Base-by-base conservation (phyloP, 2,888 invertebrate species). In the Antheraea assamensis region DNA sequence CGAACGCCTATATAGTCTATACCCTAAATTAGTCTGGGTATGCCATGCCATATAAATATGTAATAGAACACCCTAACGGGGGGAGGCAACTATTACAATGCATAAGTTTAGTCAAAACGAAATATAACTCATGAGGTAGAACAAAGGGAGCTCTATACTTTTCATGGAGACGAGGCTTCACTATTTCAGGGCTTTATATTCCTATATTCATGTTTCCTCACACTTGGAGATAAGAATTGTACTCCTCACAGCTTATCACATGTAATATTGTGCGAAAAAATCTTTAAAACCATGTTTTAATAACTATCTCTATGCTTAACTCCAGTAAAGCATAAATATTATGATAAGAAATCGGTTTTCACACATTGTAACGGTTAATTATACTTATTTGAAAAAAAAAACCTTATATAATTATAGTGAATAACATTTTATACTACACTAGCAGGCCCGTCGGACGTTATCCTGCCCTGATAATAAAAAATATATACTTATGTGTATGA, bases 91-190 rank as follows among this genome's bases (percentile, higher is more conserved):
- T 15, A 64, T 64, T 64, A 30, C 15, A 30, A 30, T n/a, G 15
- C 30, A 64, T 30, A 64, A 64, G 31, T 66, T 64, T 66, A 21
- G 21, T 66, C 5, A 66, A 66, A 31, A 66, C 35, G 61, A n/a
- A 66, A 30, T 17, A 31, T 31, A 15, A 4, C 31, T 66, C 30
- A 66, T 31, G 19, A 19, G 66, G 4, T 7, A 35, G 10, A 21
- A 68, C 2, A 35, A 68, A 68, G 17, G 2, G 21, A 68, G 3
- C 0, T 68, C 35, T 24, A 35, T 68, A 35, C 13, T 27, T 30
- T 64, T 64, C 19, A 68, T 35, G 3, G 35, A 24, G 61, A 64
- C 17, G 30, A 30, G 15, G 27, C 61, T 64, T 64, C 61, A 30
- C 15, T 30, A 64, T 27, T 64, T 64, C 27, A 24, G n/a, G 58